phyloP scores from a whole-genome alignment of 2,113 vertebrate species.

The Heteronetta atricapilla region DNA sequence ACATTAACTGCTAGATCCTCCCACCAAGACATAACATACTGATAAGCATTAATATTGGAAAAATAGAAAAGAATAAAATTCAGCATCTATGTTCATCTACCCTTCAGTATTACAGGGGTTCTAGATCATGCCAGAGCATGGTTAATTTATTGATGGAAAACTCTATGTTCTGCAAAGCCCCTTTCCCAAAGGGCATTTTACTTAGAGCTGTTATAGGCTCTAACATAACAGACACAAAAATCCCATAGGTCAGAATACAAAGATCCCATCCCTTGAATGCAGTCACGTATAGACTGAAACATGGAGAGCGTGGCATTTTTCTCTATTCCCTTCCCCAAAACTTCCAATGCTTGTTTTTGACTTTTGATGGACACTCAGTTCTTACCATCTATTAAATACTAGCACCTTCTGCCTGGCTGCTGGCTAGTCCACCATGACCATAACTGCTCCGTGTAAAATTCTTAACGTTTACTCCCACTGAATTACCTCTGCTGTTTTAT shows the following conservation, averaged over 20 bases:
- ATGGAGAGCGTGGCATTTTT: not conserved
- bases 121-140: not conserved
- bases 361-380: not conserved
- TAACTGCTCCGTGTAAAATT: not conserved
- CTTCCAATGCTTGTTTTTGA: not conserved
- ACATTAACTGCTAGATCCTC: not conserved
- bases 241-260: not conserved
- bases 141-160: not conserved
- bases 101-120: not conserved
- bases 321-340: not conserved
- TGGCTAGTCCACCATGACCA: rapidly evolving
- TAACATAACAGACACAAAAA: not conserved
- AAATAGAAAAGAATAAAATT: not conserved
- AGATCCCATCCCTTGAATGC: not conserved
- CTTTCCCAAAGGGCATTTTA: too few species aligned
- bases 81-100: not conserved
- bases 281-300: not conserved
- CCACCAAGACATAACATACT: not conserved
- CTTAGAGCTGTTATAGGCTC: not conserved
- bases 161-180: not conserved
- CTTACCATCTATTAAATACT: not conserved
- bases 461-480: not conserved
- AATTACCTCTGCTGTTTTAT: not conserved
- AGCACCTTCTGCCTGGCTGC: not conserved
- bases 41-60: not conserved